phyloP scores from a whole-genome alignment of 1,140 invertebrate genomes.

The Archegozetes longisetosus region DNA sequence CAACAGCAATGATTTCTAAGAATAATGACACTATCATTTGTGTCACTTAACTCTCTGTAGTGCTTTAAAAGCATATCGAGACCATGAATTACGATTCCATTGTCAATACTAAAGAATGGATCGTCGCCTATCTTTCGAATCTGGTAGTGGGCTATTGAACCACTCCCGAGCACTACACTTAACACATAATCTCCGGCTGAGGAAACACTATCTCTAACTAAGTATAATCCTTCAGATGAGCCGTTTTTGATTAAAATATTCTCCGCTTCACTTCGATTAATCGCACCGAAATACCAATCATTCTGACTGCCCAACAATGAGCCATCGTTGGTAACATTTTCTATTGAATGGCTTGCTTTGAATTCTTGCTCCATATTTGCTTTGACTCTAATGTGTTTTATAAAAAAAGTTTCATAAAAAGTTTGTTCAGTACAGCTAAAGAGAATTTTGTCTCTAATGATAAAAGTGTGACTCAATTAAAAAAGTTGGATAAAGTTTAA shows the following conservation, averaged over 20 bases:
- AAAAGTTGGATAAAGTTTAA: no score
- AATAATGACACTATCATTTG: background rate
- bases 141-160: slow-evolving; percentile 96
- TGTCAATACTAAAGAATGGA: slow-evolving; percentile 62
- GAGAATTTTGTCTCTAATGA: no score
- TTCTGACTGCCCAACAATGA: background rate
- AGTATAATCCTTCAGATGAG: slow-evolving; percentile 96
- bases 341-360: no score
- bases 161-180: slow-evolving; percentile 90
- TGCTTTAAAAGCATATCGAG: background rate
- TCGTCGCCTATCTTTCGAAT: slow-evolving; percentile 95
- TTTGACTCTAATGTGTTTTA: no score
- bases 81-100: background rate
- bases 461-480: no score
- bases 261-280: slow-evolving; percentile 97
- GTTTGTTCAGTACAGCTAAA: no score
- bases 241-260: slow-evolving; percentile 89
- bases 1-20: background rate
- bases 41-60: background rate
- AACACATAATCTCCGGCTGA: slow-evolving; percentile 95
- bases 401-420: no score
- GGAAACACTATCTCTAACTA: slow-evolving; percentile 96
- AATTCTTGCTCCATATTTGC: no score
- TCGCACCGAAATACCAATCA: slow-evolving; percentile 95
- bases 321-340: no score